These are phyloP conservation scores for Pachyuromys duprasi DNA, from an alignment of 2,797 vertebrate genomes.

Conservation along the genomic window DNA sequence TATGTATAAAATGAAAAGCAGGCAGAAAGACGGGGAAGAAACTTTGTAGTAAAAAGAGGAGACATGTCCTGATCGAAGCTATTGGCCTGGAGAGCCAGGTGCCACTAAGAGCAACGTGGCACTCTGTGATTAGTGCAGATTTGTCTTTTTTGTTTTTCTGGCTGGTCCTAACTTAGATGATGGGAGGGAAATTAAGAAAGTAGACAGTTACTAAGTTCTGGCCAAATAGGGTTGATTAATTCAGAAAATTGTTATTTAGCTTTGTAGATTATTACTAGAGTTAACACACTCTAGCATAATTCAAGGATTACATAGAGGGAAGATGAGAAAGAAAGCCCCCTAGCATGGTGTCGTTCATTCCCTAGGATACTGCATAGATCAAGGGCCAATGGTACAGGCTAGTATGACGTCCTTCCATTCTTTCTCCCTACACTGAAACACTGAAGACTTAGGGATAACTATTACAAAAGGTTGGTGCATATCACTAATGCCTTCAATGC, in stretches of 20 bases:
- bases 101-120: neutral
- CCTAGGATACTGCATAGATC: neutral
- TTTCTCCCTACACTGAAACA: neutral
- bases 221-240: neutral
- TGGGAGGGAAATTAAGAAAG: neutral
- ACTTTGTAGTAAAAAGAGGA: neutral
- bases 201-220: neutral
- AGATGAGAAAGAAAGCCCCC: neutral
- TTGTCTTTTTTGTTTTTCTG: neutral
- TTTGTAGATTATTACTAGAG: neutral
- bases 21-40: neutral
- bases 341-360: neutral
- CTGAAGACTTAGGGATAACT: neutral
- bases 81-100: neutral
- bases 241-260: neutral
- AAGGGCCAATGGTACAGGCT: neutral
- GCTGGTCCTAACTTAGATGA: neutral
- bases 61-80: neutral
- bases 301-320: neutral
- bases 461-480: conserved; percentile 9
- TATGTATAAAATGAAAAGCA: neutral
- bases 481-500: neutral
- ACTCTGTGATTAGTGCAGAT: neutral
- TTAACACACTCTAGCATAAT: neutral
- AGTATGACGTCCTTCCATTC: neutral